Conservation (phyloP, 2,888 invertebrate species). For the Nymphalis urticae region DNA sequence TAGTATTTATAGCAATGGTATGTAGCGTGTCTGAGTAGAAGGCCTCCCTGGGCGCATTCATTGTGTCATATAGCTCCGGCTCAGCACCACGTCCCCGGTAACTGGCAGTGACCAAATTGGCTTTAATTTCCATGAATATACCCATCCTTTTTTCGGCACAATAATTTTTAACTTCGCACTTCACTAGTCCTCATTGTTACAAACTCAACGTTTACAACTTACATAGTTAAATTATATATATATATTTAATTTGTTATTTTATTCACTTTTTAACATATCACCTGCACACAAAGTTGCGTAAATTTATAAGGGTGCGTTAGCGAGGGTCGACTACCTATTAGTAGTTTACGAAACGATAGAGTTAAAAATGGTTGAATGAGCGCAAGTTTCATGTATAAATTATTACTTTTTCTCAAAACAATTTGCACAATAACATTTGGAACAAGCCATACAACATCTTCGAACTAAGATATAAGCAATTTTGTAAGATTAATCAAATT, state of each 20-base stretch:
- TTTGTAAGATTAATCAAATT: slow-evolving; percentile 1
- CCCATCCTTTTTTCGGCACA: slow-evolving; percentile 72
- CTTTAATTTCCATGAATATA: slow-evolving; percentile 77
- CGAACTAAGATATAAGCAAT: not conserved
- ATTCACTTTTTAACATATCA: slow-evolving; percentile 10
- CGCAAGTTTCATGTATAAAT: not conserved
- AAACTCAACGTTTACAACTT: slow-evolving; percentile 16
- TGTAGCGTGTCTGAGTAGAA: slow-evolving; percentile 66
- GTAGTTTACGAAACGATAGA: not conserved
- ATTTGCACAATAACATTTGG: not conserved
- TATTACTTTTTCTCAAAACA: not conserved
- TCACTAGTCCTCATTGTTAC: slow-evolving; percentile 52
- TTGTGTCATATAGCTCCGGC: slow-evolving; percentile 61
- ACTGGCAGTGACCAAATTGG: slow-evolving; percentile 68
- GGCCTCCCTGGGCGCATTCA: slow-evolving; percentile 63
- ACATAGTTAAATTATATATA: slow-evolving; percentile 9
- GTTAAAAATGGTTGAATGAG: not conserved
- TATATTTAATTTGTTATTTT: not conserved
- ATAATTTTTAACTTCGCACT: slow-evolving; percentile 53
- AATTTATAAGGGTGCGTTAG: slow-evolving; percentile 47
- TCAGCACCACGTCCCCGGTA: slow-evolving; percentile 56
- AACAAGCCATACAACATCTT: not conserved
- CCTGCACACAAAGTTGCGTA: not conserved
- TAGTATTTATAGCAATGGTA: slow-evolving; percentile 70
- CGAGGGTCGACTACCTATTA: slow-evolving; percentile 35